Evolutionary conservation across 2,888 invertebrate genomes (phyloP).

Genomic region (Cosmia trapezina): DNA sequence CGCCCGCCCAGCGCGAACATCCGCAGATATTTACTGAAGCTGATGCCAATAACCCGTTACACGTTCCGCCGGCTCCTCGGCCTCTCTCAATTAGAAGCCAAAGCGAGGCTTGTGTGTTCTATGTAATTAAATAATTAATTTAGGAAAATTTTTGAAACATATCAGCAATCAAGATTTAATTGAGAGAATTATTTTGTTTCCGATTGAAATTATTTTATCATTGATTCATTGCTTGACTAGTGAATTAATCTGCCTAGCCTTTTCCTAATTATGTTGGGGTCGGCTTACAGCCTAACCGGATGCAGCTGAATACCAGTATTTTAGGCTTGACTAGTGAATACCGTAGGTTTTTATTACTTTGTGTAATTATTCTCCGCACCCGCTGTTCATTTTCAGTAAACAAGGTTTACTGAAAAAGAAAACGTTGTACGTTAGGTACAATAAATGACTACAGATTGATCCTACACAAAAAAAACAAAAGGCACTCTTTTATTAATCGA

Average conservation of each 20-base stretch:
- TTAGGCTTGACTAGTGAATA: neutral
- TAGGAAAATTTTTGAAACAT: neutral
- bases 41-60: conserved; percentile 26
- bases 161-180: neutral
- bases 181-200: neutral
- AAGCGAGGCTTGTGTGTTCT: neutral
- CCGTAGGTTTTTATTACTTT: neutral
- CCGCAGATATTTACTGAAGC: conserved; percentile 35
- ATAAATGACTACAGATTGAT: neutral
- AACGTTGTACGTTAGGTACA: too few relatives aligned
- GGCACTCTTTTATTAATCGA: neutral
- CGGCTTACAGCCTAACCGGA: too few relatives aligned
- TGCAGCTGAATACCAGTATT: too few relatives aligned
- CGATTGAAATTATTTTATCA: neutral
- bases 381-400: too few relatives aligned
- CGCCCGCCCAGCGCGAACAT: conserved; percentile 28
- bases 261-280: too few relatives aligned
- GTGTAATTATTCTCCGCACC: neutral
- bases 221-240: neutral
- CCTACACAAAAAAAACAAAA: neutral
- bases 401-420: too few relatives aligned
- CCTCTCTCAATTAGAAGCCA: conserved; percentile 7
- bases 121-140: neutral
- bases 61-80: conserved; percentile 1
- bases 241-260: too few relatives aligned